Conservation (phyloP, 2,797 vertebrate species). For the Argentina silus region DNA sequence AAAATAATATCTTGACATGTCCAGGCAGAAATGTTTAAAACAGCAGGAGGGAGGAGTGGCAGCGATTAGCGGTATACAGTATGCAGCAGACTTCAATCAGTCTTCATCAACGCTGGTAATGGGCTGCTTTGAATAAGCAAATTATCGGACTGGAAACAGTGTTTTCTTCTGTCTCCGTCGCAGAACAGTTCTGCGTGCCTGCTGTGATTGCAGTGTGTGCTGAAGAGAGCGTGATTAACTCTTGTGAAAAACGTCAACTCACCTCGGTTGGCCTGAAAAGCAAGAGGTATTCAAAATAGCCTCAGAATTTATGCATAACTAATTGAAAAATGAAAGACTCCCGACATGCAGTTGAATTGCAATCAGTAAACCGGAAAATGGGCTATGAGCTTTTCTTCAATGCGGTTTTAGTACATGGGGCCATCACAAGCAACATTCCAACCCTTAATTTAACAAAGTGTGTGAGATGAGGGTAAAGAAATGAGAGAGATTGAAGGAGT, state of each 20-base stretch:
- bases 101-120: constrained; percentile 1
- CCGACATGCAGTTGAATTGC: constrained; percentile 19
- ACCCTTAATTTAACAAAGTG: constrained; percentile 40
- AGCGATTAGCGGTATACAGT: neutral
- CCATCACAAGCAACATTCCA: constrained; percentile 31
- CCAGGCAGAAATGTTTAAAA: neutral
- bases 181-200: neutral
- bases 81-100: neutral
- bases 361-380: constrained; percentile 34
- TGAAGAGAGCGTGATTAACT: constrained; percentile 12
- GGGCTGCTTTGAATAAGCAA: neutral
- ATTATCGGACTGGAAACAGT: neutral
- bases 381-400: constrained; percentile 27
- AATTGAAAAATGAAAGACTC: constrained; percentile 42
- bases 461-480: constrained; percentile 32
- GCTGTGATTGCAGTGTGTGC: neutral
- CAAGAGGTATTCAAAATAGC: neutral
- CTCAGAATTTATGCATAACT: constrained; percentile 45
- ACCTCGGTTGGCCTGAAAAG: constrained; percentile 3
- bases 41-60: neutral
- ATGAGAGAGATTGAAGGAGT: constrained; percentile 17
- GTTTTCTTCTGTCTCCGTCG: neutral
- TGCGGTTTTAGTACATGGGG: constrained; percentile 21
- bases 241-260: neutral
- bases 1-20: neutral